Evolutionary conservation across 2,888 invertebrate genomes (phyloP).

Genomic region (Orthosia cruda): DNA sequence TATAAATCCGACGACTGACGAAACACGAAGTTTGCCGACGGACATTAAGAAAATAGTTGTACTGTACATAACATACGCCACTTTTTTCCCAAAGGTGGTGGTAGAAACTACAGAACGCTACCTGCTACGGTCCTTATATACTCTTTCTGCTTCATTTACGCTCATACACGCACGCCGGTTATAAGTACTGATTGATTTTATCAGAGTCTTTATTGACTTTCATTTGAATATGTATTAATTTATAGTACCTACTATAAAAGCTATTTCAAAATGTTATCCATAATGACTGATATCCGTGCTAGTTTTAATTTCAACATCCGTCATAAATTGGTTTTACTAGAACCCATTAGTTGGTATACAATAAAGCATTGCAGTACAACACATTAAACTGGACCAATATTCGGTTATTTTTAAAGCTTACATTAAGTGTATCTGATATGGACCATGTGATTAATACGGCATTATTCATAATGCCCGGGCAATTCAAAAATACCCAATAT

Average conservation of each 20-base stretch:
- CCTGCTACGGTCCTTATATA: too few species aligned
- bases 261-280: not conserved
- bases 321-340: constrained; percentile 7
- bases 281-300: constrained; percentile 9
- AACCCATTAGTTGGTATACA: not conserved
- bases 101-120: too few species aligned
- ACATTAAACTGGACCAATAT: not conserved
- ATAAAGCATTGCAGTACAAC: not conserved
- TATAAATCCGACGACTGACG: too few species aligned
- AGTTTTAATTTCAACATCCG: constrained; percentile 1
- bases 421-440: not conserved
- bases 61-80: too few species aligned
- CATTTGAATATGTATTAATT: not conserved
- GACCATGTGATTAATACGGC: too few species aligned
- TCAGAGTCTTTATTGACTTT: not conserved
- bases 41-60: too few species aligned
- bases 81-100: too few species aligned
- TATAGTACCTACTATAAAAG: not conserved
- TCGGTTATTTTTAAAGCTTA: not conserved
- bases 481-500: too few species aligned
- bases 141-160: too few species aligned
- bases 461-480: too few species aligned
- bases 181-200: not conserved
- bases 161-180: too few species aligned
- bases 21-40: too few species aligned